Base-by-base conservation (phyloP, 2,888 invertebrate genomes). In the Meandrusa payeni region DNA sequence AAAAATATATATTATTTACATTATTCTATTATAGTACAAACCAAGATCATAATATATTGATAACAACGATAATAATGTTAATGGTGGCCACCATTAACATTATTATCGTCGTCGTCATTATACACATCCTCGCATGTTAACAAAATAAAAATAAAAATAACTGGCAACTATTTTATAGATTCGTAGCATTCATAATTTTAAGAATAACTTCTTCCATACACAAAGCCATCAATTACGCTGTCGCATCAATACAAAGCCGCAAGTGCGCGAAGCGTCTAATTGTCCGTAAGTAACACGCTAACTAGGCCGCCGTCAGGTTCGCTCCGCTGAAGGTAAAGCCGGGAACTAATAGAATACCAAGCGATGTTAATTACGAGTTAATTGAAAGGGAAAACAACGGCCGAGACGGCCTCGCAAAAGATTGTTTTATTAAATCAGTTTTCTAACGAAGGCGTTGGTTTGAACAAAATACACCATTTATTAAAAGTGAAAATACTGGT, bases 271-370 rank as follows among this genome's bases (percentile, higher is more conserved):
- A 17, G 45, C 43, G 45, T 50, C 48, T 76, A 83, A 83, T 82
- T 76, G 80, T 69, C 70, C 66, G 80, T 73, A 63, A 80, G 72
- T 76, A 79, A 82, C 69, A 64, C 63, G 76, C 61, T 80, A 83
- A 83, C 64, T 59, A 59, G 53, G 60, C 50, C 40, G 55, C 66
- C 60, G 69, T 71, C 77, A 61, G 48, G 47, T 41, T 51, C 45
- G 42, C 54, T 63, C 55, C 49, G 42, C 50, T 40, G 48, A 23
- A 44, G 46, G 47, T 52, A 54, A 54, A 51, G 51, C 36, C 46
- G 49, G 32, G 57, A 48, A 50, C 44, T 61, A 63, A 63, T 61
- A 55, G 50, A 53, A 53, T 47, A 24, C 41, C 39, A 22, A 41
- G 46, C 51, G 41, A 54, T 48, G 55, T 50, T 63, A 69, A 66